A percentile compares a stretch with the other conserved stretches of the same genome.
These are phyloP conservation scores for Vanessa cardui DNA, from an alignment of 2,888 invertebrate species.

Conservation along the genomic window DNA sequence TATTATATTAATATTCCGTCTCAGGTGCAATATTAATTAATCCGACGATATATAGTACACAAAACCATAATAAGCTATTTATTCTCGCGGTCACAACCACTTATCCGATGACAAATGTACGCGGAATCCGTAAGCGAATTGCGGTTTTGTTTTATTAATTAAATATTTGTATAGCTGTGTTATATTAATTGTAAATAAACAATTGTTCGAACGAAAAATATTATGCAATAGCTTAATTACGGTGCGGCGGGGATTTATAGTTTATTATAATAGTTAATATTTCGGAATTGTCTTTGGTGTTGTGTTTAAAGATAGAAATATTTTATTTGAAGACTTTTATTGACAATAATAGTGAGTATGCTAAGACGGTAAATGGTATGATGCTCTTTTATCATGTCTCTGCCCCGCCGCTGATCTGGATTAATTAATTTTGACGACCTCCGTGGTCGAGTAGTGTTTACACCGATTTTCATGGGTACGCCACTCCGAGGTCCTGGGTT, in stretches of 20 bases:
- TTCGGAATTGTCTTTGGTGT: too few species aligned
- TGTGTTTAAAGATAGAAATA: too few species aligned
- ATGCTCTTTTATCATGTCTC: too few species aligned
- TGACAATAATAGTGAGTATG: too few species aligned
- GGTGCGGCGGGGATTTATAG: background rate
- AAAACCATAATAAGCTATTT: conserved; percentile 22
- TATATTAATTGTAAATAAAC: conserved; percentile 36
- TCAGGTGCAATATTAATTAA: background rate
- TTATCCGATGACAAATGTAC: conserved; percentile 27
- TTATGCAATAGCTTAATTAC: background rate
- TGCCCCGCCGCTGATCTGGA: too few species aligned
- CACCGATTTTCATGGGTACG: too few species aligned
- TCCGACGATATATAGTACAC: background rate
- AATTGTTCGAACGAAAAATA: conserved; percentile 21
- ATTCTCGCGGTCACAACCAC: conserved; percentile 20
- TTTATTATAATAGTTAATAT: background rate
- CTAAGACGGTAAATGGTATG: too few species aligned
- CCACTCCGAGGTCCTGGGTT: too few species aligned
- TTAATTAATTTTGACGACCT: too few species aligned
- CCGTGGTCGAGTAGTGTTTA: too few species aligned
- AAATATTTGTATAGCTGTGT: conserved; percentile 30
- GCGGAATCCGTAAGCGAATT: conserved; percentile 12
- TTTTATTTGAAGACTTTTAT: too few species aligned
- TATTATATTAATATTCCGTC: background rate
- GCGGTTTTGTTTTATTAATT: conserved; percentile 32